Percentiles rank a stretch among this genome's conserved stretches.
Evolutionary conservation across 2,797 vertebrate species (phyloP).

Genomic region (Serranus cabrilla): DNA sequence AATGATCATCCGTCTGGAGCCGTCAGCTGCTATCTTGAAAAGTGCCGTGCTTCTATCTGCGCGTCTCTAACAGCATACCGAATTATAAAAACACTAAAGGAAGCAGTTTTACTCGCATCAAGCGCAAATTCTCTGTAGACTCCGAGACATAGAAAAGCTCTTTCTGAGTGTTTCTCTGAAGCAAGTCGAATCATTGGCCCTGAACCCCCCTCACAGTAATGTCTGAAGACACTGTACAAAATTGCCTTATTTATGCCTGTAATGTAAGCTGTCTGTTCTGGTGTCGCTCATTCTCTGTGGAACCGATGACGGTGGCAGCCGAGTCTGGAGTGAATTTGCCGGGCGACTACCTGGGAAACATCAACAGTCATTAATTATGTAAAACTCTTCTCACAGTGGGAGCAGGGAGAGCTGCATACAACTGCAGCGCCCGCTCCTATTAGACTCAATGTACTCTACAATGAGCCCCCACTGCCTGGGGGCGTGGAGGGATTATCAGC

Average conservation of each 20-base stretch:
- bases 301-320: constrained; percentile 76
- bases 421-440: constrained; percentile 81
- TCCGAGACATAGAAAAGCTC: constrained; percentile 76
- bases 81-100: constrained; percentile 72
- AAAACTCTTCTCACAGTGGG: constrained; percentile 83
- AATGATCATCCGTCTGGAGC: constrained; percentile 64
- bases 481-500: constrained; percentile 79
- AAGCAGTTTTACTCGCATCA: constrained; percentile 76
- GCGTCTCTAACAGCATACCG: constrained; percentile 54
- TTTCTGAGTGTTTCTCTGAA: constrained; percentile 74
- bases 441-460: constrained; percentile 83
- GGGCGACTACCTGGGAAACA: constrained; percentile 89
- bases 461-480: constrained; percentile 81
- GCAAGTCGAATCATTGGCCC: constrained; percentile 79
- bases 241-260: constrained; percentile 87
- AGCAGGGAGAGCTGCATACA: constrained; percentile 74
- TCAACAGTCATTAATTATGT: constrained; percentile 91
- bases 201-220: constrained; percentile 81
- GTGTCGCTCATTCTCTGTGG: constrained; percentile 81
- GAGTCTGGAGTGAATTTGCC: constrained; percentile 85
- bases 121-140: constrained; percentile 79
- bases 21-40: constrained; percentile 59
- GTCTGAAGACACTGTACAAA: constrained; percentile 87
- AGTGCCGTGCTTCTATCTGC: constrained; percentile 37
- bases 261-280: constrained; percentile 88